These are phyloP conservation scores for Halichoerus grypus DNA, from an alignment of 2,113 vertebrate genomes.

Conservation along the genomic window DNA sequence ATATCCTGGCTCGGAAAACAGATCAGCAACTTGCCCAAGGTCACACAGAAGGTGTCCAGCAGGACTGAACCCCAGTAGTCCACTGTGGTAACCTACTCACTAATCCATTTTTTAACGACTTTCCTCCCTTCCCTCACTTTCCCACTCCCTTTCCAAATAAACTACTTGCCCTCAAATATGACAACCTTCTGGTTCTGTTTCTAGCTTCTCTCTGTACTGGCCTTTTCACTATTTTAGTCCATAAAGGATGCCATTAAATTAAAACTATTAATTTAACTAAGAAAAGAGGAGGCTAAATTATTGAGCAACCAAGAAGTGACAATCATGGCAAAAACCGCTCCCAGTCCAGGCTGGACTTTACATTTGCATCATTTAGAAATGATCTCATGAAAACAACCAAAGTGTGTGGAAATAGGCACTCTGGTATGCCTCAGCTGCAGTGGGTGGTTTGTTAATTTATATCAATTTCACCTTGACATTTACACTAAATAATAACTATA, in stretches of 20 bases:
- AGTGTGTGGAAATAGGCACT: not conserved
- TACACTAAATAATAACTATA: not conserved
- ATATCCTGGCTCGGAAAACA: not conserved
- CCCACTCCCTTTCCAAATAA: slow-evolving; percentile 4
- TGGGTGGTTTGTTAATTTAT: not conserved
- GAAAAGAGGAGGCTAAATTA: not conserved
- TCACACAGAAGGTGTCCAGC: not conserved
- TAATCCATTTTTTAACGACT: not conserved
- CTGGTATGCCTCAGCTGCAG: not conserved
- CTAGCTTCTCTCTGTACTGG: too few species aligned
- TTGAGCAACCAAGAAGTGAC: not conserved
- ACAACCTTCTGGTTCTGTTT: not conserved
- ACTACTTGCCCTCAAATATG: not conserved
- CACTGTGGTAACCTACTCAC: not conserved
- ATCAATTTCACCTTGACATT: not conserved
- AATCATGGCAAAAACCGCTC: not conserved
- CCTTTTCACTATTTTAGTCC: not conserved
- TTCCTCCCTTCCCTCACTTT: not conserved
- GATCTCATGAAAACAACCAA: not conserved
- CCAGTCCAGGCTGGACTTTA: not conserved
- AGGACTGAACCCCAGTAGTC: not conserved
- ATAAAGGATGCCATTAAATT: not conserved
- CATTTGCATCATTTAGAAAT: not conserved
- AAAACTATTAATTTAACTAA: not conserved
- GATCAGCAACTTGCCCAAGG: not conserved